Evolutionary conservation across 1,140 invertebrate genomes (phyloP), one percentile per base, ranked within the genome.

Genomic region (Temnothorax nylanderi): DNA sequence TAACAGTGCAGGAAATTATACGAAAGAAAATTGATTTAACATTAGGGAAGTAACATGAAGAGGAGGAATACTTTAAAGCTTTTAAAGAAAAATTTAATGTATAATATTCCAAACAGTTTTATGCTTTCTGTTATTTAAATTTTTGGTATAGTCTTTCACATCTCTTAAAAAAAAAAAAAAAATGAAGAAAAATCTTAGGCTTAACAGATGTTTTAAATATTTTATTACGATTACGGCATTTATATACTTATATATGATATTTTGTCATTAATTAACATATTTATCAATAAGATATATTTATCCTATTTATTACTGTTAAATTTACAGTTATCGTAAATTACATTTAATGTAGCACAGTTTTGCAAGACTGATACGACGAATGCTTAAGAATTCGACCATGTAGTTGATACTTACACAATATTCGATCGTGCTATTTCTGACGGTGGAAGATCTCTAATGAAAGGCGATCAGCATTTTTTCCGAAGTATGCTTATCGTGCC

Each of bases 291-390:
- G 34, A 58, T 26, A 58, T 5, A 3, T 16, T 58, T 5, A 1
- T 16, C 41, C 18, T 56, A 60, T 44, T 58, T 26, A 37, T 75
- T 41, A 58, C 34, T 56, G 32, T 58, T 74, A 41, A 56, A 58
- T n/a, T 75, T 69, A 69, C 41, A 69, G 13, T 69, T 69, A 49
- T 49, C n/a, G 10, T 49, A 69, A 69, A 69, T 49, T 49, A 16
- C 41, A 69, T 49, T 69, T 69, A 47, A 69, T 21, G 3, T 6
- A 6, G n/a, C n/a, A 41, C 6, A 65, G 18, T 74, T 58, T 75
- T 58, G 10, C n/a, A 10, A 37, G 54, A 54, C 16, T 67, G 37
- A 67, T 54, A 16, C 32, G 11, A 58, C 34, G n/a, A 21, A 60
- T 37, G 10, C 3, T 26, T 26, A 16, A 44, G 26, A 37, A 2